These are phyloP conservation scores for Phrynocephalus forsythii DNA, from an alignment of 2,797 vertebrate species.

Conservation along the genomic window DNA sequence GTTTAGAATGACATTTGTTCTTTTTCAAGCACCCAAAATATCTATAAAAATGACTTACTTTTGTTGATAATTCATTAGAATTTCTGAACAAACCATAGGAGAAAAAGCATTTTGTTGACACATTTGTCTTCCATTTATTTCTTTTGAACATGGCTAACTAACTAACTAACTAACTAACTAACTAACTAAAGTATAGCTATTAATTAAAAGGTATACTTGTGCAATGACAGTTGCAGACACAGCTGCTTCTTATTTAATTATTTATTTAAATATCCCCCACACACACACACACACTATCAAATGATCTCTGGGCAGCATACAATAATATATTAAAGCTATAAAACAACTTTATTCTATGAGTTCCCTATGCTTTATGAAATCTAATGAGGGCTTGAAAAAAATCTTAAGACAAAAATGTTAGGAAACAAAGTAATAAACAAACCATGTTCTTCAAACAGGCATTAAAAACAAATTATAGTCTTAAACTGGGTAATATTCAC, in stretches of 20 bases:
- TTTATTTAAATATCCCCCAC: background rate
- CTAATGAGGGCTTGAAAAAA: conserved; percentile 49
- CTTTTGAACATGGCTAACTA: background rate
- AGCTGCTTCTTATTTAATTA: background rate
- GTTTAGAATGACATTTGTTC: conserved; percentile 33
- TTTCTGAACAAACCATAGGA: conserved; percentile 16
- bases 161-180: too few species aligned
- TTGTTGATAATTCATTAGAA: conserved; percentile 38
- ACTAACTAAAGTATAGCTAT: too few species aligned
- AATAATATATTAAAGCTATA: too few species aligned
- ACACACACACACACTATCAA: too few species aligned
- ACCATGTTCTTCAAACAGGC: conserved; percentile 44
- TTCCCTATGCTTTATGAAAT: conserved; percentile 56
- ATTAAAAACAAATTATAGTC: conserved; percentile 40
- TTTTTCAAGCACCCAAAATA: conserved; percentile 37
- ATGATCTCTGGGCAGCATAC: too few species aligned
- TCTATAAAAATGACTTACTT: conserved; percentile 29
- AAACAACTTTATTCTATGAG: conserved; percentile 22
- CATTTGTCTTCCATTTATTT: background rate
- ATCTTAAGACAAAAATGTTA: conserved; percentile 55
- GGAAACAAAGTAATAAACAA: conserved; percentile 59
- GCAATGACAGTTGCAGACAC: background rate
- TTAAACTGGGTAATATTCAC: conserved; percentile 44
- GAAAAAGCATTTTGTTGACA: background rate
- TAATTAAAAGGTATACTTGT: too few species aligned